These are phyloP conservation scores for Capreolus pygargus DNA, from an alignment of 2,113 vertebrate species.

Conservation along the genomic window DNA sequence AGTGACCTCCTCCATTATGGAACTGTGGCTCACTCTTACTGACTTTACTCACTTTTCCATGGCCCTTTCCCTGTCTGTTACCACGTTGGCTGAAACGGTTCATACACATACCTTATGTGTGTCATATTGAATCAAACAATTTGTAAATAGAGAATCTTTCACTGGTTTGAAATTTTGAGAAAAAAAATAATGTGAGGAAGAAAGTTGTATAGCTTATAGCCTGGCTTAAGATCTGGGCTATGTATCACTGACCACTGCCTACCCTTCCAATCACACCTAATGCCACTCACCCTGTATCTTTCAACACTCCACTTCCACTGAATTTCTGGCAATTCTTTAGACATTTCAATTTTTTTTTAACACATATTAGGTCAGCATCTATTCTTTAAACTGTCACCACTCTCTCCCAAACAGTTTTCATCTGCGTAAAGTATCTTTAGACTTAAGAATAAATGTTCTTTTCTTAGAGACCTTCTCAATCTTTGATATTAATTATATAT, in stretches of 20 bases:
- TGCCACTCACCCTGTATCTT: neutral
- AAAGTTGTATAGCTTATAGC: neutral
- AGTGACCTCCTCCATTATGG: neutral
- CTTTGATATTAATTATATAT: neutral
- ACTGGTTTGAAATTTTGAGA: neutral
- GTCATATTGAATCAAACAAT: neutral
- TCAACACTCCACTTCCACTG: neutral
- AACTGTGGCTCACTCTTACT: neutral
- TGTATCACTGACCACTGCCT: fast-evolving
- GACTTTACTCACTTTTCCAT: neutral
- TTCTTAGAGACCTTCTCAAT: neutral
- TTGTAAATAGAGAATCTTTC: neutral
- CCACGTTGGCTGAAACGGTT: neutral
- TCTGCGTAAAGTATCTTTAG: neutral
- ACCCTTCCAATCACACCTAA: neutral
- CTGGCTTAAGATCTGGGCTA: neutral
- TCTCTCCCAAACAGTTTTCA: neutral
- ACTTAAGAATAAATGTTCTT: neutral
- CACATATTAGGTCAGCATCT: neutral
- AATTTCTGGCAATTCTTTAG: neutral
- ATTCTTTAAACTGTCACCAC: neutral
- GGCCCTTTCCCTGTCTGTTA: neutral
- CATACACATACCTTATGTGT: neutral
- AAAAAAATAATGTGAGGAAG: neutral
- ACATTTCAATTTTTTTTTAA: neutral